These are phyloP conservation scores for Drosophila infuscata DNA, from an alignment of 2,888 invertebrate species.

Conservation along the genomic window DNA sequence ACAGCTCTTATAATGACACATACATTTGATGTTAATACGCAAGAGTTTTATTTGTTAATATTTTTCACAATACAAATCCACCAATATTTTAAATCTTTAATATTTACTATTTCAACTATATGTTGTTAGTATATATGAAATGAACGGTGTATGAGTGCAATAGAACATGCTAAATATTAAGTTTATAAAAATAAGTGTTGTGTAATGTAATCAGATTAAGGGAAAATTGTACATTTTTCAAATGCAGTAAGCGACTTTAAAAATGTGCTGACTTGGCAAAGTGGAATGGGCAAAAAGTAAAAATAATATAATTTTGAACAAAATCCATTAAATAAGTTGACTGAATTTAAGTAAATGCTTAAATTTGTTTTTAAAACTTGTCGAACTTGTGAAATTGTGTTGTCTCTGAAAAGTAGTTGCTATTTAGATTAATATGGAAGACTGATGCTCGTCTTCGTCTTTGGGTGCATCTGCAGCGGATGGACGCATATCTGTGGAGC, in stretches of 20 bases:
- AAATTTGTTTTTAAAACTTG: neutral
- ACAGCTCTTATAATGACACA: neutral
- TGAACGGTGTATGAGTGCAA: conserved; percentile 18
- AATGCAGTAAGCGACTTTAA: neutral
- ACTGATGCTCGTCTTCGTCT: neutral
- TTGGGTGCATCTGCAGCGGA: neutral
- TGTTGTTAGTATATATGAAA: conserved; percentile 12
- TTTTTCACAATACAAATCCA: neutral
- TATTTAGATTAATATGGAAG: neutral
- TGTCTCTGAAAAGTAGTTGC: neutral
- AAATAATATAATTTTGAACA: neutral
- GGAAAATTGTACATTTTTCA: neutral
- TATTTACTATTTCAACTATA: neutral
- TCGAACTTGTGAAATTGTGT: neutral
- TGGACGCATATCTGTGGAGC: neutral
- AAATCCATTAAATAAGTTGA: neutral
- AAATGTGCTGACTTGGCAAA: conserved; percentile 32
- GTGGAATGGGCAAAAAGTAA: too few species aligned
- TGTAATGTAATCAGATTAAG: neutral
- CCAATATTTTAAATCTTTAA: neutral
- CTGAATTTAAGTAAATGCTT: neutral
- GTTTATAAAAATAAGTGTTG: conserved; percentile 3
- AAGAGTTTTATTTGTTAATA: neutral
- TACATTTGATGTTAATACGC: neutral
- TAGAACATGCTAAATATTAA: conserved; percentile 12